Percentiles rank a stretch among this genome's conserved stretches.
Conservation (phyloP, 2,888 invertebrate species). For the Caenorhabditis imperialis region DNA sequence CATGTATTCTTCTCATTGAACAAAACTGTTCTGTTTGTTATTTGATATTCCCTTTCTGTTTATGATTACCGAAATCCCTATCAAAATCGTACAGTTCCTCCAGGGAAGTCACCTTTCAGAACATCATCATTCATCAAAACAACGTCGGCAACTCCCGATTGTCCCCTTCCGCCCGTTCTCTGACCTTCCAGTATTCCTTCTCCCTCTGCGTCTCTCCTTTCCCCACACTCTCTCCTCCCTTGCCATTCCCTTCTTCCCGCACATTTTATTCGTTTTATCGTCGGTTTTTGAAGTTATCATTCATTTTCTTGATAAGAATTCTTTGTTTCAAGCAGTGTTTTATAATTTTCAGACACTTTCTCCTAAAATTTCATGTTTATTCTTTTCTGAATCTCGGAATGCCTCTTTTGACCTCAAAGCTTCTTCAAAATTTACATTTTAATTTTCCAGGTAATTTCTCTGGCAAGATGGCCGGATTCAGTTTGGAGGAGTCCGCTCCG, state of each 20-base stretch:
- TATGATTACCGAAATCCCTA: no score
- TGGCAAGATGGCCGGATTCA: constrained; percentile 51
- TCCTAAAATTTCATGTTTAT: not conserved
- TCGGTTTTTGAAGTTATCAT: constrained; percentile 22
- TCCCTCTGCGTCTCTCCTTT: constrained; percentile 29
- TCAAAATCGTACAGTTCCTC: no score
- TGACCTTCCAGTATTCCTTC: constrained; percentile 3
- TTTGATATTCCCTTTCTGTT: no score
- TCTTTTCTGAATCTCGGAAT: no score
- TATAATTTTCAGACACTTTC: no score
- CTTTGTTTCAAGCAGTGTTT: no score
- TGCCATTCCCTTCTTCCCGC: constrained; percentile 6
- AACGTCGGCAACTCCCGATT: not conserved
- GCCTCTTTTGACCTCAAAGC: not conserved
- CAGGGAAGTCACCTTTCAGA: no score
- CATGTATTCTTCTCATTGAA: no score
- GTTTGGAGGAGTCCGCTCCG: constrained; percentile 49
- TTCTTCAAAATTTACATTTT: not conserved
- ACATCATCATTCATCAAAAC: not conserved
- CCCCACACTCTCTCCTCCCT: constrained; percentile 23
- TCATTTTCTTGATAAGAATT: constrained; percentile 38
- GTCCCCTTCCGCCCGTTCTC: constrained; percentile 23
- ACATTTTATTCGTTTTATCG: constrained; percentile 11
- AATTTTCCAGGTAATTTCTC: constrained; percentile 21
- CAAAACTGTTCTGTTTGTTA: no score